Evolutionary conservation across 2,888 invertebrate species (phyloP).

Genomic region (Sphinx pinastri): DNA sequence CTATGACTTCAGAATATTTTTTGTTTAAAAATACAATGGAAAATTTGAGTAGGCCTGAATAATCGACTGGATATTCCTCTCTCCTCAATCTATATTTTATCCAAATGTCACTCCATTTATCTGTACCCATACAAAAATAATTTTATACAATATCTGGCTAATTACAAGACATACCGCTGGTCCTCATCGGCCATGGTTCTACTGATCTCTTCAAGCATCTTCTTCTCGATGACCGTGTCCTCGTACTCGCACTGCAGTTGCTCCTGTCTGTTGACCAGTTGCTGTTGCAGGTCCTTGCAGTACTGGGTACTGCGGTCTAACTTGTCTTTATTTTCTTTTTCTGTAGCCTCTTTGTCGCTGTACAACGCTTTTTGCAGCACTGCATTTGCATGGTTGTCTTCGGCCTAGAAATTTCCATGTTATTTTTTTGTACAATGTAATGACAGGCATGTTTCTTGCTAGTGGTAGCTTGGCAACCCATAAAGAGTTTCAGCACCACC

Average conservation of each 20-base stretch:
- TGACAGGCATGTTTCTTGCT: too few species aligned
- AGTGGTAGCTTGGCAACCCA: too few species aligned
- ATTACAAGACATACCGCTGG: constrained; percentile 63
- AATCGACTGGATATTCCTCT: too few species aligned
- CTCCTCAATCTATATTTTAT: too few species aligned
- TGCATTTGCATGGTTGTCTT: constrained; percentile 65
- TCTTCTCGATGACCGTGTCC: constrained; percentile 85
- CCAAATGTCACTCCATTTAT: not conserved
- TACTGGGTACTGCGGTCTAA: constrained; percentile 62
- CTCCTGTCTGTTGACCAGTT: constrained; percentile 80
- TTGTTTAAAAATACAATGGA: too few species aligned
- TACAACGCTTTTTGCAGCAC: constrained; percentile 63
- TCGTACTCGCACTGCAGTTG: constrained; percentile 81
- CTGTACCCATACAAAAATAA: not conserved
- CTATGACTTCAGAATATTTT: too few species aligned
- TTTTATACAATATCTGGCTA: too few species aligned
- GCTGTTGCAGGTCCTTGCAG: constrained; percentile 82
- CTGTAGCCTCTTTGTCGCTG: constrained; percentile 65
- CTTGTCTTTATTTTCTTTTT: constrained; percentile 54
- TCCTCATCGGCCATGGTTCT: constrained; percentile 86
- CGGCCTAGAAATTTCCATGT: constrained; percentile 51
- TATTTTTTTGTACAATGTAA: too few species aligned
- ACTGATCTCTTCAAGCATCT: constrained; percentile 85
- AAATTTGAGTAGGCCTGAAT: too few species aligned
- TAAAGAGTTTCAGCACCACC: too few species aligned